Percentiles rank a stretch among this genome's conserved stretches.
phyloP scores from a whole-genome alignment of 2,113 vertebrate species.

The Sylvia atricapilla region DNA sequence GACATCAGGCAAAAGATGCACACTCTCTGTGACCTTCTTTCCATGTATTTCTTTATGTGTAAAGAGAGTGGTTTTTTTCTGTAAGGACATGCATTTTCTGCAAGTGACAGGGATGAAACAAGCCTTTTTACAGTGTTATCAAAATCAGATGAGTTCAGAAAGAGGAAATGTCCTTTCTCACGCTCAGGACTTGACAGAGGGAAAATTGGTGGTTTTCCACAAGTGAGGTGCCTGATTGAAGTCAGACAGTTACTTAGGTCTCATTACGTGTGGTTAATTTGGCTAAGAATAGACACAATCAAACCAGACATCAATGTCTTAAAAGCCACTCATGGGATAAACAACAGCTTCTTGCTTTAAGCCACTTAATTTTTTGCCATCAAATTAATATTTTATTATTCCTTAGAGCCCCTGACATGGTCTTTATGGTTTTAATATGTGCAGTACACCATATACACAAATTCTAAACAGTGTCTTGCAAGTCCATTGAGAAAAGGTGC shows the following conservation, averaged over 20 bases:
- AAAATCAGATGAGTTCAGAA: not conserved
- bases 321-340: conserved; percentile 76
- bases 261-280: conserved; percentile 79
- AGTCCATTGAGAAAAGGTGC: conserved; percentile 57
- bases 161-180: not conserved
- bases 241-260: conserved; percentile 78
- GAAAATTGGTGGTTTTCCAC: conserved; percentile 46
- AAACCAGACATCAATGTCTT: conserved; percentile 74
- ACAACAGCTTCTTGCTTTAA: conserved; percentile 79
- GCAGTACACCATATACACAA: conserved; percentile 68
- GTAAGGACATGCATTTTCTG: not conserved
- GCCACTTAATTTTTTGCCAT: conserved; percentile 84
- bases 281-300: conserved; percentile 74
- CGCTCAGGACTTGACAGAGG: not conserved
- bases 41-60: not conserved
- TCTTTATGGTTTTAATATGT: conserved; percentile 79
- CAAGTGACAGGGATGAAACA: not conserved
- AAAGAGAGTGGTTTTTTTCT: not conserved
- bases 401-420: conserved; percentile 76
- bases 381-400: conserved; percentile 87
- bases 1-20: not conserved
- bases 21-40: not conserved
- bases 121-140: not conserved
- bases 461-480: conserved; percentile 71
- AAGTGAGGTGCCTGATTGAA: conserved; percentile 3